Conservation (phyloP, 1,140 invertebrate species). For the Penaeus japonicus region DNA sequence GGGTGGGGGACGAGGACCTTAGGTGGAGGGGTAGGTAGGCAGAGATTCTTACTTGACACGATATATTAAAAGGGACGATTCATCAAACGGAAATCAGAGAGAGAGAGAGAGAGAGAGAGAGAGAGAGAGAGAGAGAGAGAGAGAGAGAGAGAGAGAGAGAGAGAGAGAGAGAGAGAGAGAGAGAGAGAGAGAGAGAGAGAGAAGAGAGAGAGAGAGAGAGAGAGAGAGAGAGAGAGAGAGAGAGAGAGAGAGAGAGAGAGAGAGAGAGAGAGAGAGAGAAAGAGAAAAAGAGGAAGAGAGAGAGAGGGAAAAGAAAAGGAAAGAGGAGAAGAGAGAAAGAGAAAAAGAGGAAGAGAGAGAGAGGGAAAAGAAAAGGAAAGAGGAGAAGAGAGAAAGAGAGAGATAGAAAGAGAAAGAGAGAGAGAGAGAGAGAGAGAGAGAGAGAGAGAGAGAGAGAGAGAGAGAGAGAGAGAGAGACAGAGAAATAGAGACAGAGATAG, state of each 20-base stretch:
- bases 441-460: background rate
- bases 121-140: background rate
- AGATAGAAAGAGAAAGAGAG: background rate
- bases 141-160: background rate
- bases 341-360: background rate
- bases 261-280: background rate
- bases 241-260: background rate
- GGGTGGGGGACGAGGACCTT: too few species aligned
- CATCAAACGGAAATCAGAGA: too few species aligned
- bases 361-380: background rate
- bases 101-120: background rate
- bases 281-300: too few species aligned
- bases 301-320: background rate
- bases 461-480: background rate
- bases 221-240: background rate
- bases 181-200: background rate
- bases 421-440: conserved; percentile 4
- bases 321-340: background rate
- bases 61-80: too few species aligned
- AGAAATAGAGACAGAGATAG: background rate
- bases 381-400: background rate
- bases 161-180: background rate
- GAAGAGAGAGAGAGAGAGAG: background rate
- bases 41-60: too few species aligned
- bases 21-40: too few species aligned